phyloP scores from a whole-genome alignment of 2,888 invertebrate species.

The Machimus atricapillus region DNA sequence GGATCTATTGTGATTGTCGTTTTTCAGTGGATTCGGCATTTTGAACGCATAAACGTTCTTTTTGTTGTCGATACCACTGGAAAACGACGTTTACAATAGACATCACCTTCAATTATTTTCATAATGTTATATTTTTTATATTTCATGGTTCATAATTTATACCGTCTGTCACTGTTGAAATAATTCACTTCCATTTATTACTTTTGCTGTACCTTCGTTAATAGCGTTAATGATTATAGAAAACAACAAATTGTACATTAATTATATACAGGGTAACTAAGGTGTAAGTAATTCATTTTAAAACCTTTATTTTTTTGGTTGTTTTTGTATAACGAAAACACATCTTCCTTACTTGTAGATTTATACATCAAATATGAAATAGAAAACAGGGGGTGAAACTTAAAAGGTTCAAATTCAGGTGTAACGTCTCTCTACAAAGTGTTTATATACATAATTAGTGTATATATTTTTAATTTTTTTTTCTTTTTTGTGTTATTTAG shows the following conservation, averaged over 20 bases:
- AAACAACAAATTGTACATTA: constrained; percentile 5
- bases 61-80: neutral
- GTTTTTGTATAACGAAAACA: neutral
- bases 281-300: neutral
- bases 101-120: neutral
- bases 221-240: neutral
- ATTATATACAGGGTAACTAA: constrained; percentile 6
- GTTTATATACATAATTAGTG: constrained; percentile 26
- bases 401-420: neutral
- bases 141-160: neutral
- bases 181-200: constrained; percentile 8
- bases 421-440: neutral
- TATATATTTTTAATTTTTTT: neutral
- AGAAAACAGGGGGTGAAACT: neutral
- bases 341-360: neutral
- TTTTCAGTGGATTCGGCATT: neutral
- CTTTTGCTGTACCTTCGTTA: neutral
- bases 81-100: neutral
- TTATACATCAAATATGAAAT: constrained; percentile 10
- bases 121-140: neutral
- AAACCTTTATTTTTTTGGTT: neutral
- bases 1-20: neutral
- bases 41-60: too few relatives aligned
- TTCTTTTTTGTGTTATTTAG: constrained; percentile 29
- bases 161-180: constrained; percentile 18